Conservation (phyloP, 2,888 invertebrate species). For the Notodonta ziczac region DNA sequence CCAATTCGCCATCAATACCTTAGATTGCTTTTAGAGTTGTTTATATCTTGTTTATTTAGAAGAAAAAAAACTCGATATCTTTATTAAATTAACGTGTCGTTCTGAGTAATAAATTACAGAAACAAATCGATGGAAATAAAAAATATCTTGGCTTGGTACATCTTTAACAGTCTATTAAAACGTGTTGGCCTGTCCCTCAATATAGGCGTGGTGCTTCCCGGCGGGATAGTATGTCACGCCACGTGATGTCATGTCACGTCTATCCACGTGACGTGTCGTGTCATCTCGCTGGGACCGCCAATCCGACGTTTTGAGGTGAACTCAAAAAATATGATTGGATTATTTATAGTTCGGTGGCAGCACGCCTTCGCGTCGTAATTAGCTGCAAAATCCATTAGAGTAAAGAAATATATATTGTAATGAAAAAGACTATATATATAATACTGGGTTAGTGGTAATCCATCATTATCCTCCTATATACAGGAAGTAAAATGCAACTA, state of each 20-base stretch:
- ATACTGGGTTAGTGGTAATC: too few relatives aligned
- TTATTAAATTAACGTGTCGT: background rate
- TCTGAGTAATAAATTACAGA: background rate
- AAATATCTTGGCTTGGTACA: background rate
- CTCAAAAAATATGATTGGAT: slow-evolving; percentile 52
- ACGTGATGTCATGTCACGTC: slow-evolving; percentile 30
- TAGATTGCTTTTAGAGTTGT: slow-evolving; percentile 8
- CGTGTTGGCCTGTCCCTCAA: background rate
- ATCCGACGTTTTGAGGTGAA: slow-evolving; percentile 60
- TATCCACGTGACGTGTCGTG: slow-evolving; percentile 30
- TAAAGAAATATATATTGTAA: background rate
- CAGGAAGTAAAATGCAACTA: too few relatives aligned
- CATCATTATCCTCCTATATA: too few relatives aligned
- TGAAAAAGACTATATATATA: too few relatives aligned
- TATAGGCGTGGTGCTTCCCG: slow-evolving; percentile 18
- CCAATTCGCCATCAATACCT: slow-evolving; percentile 14
- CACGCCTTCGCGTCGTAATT: too few relatives aligned
- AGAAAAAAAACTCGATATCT: background rate
- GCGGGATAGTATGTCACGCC: slow-evolving; percentile 37
- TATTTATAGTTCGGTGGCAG: slow-evolving; percentile 40
- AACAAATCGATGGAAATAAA: background rate
- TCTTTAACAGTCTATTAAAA: background rate
- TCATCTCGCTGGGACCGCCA: slow-evolving; percentile 41
- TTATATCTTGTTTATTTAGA: background rate
- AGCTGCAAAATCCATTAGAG: background rate